Conservation (phyloP, 2,113 vertebrate genomes). For the Columba livia region DNA sequence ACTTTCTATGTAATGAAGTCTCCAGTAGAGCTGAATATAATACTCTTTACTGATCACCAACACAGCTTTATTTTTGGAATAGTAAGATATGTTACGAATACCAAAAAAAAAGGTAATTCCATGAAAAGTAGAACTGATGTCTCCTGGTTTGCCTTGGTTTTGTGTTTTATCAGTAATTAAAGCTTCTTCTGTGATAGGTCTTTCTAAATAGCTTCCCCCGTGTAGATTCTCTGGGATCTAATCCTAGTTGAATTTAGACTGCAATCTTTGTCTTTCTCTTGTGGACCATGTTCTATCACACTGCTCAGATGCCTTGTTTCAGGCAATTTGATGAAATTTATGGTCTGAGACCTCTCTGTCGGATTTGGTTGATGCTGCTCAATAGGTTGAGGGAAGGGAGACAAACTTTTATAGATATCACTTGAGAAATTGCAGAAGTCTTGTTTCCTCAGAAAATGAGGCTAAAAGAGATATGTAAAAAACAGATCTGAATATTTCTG, state of each 20-base stretch:
- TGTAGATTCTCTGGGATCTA: not conserved
- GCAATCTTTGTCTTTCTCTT: not conserved
- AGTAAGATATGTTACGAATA: not conserved
- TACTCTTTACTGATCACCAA: not conserved
- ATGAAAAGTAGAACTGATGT: not conserved
- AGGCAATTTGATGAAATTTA: not conserved
- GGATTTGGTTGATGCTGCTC: not conserved
- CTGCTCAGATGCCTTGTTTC: not conserved
- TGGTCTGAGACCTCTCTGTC: not conserved
- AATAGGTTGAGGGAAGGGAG: not conserved
- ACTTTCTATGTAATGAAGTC: not conserved
- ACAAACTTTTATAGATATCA: not conserved
- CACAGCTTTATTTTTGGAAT: not conserved
- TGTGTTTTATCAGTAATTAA: not conserved
- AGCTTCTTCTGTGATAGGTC: not conserved
- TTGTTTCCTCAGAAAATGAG: not conserved
- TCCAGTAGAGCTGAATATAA: not conserved
- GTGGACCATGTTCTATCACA: not conserved
- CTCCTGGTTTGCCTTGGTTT: not conserved
- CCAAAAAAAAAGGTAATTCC: not conserved
- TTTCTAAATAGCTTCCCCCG: not conserved
- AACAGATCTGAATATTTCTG: not conserved
- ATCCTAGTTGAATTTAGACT: not conserved
- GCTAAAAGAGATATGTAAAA: not conserved
- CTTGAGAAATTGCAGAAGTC: not conserved